phyloP scores from a whole-genome alignment of 1,140 invertebrate genomes.

The Drosophila grimshawi region DNA sequence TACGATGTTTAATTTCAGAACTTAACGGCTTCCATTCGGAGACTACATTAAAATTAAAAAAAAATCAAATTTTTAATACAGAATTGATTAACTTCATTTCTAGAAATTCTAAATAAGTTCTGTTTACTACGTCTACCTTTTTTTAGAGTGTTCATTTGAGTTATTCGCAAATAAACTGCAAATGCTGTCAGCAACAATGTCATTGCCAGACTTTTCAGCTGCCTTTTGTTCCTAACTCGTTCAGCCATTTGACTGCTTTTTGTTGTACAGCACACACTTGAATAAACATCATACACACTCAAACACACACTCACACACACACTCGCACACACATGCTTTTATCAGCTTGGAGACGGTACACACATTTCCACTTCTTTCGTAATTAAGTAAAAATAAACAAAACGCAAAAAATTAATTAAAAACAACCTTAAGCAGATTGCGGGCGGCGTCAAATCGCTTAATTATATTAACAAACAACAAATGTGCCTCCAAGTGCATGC shows the following conservation, averaged over 20 bases:
- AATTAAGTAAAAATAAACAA: constrained; percentile 47
- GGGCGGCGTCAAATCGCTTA: constrained; percentile 59
- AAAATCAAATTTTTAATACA: too few species aligned
- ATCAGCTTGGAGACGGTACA: constrained; percentile 35
- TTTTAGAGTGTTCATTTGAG: background rate
- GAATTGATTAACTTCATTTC: too few species aligned
- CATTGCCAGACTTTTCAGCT: constrained; percentile 14
- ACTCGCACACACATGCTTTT: constrained; percentile 29
- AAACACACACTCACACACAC: background rate
- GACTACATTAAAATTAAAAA: too few species aligned
- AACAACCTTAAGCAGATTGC: constrained; percentile 52
- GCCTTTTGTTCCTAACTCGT: constrained; percentile 45
- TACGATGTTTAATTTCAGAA: too few species aligned
- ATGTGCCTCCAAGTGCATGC: background rate
- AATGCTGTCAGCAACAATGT: constrained; percentile 41
- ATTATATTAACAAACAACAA: constrained; percentile 72
- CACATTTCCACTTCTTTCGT: constrained; percentile 15
- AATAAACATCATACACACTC: background rate
- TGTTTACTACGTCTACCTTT: background rate
- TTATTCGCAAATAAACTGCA: constrained; percentile 28
- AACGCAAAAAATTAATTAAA: constrained; percentile 72
- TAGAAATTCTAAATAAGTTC: too few species aligned
- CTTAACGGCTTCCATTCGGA: too few species aligned
- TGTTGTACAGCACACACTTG: constrained; percentile 35
- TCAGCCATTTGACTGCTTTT: constrained; percentile 48